A percentile compares a stretch with the other conserved stretches of the same genome.
These are phyloP conservation scores for Gasterosteus nipponicus DNA, from an alignment of 2,113 vertebrate genomes.

Conservation along the genomic window DNA sequence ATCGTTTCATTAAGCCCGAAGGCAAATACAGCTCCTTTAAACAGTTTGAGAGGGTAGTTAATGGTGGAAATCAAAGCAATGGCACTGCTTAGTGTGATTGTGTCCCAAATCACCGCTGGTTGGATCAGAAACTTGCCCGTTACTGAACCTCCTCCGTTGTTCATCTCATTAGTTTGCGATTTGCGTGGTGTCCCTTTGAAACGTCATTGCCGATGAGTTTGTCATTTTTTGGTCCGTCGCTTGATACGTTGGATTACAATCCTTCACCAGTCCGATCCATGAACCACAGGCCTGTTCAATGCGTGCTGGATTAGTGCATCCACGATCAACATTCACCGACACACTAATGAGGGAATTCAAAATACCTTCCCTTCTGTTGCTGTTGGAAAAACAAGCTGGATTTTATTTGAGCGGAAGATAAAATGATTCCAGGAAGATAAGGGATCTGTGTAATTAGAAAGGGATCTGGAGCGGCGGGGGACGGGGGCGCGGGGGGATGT, in stretches of 20 bases:
- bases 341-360: slow-evolving; percentile 40
- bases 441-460: slow-evolving; percentile 44
- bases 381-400: not conserved
- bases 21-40: not conserved
- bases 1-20: not conserved
- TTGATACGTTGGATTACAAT: slow-evolving; percentile 9
- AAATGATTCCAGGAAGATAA: slow-evolving; percentile 27
- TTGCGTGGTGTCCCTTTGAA: not conserved
- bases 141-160: not conserved
- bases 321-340: slow-evolving; percentile 12
- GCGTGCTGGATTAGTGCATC: slow-evolving; percentile 32
- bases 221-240: not conserved
- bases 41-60: too few relatives aligned
- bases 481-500: slow-evolving; percentile 17
- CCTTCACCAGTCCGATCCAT: slow-evolving; percentile 3
- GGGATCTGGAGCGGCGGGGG: slow-evolving; percentile 6
- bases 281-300: slow-evolving; percentile 51
- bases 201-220: not conserved
- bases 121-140: not conserved
- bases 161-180: not conserved
- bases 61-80: not conserved
- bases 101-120: not conserved
- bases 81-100: not conserved
- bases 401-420: slow-evolving; percentile 15
- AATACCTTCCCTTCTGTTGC: not conserved